Percentiles rank a stretch among this genome's conserved stretches.
These are phyloP conservation scores for Temnothorax rugatulus DNA, from an alignment of 2,888 invertebrate genomes.

Conservation along the genomic window DNA sequence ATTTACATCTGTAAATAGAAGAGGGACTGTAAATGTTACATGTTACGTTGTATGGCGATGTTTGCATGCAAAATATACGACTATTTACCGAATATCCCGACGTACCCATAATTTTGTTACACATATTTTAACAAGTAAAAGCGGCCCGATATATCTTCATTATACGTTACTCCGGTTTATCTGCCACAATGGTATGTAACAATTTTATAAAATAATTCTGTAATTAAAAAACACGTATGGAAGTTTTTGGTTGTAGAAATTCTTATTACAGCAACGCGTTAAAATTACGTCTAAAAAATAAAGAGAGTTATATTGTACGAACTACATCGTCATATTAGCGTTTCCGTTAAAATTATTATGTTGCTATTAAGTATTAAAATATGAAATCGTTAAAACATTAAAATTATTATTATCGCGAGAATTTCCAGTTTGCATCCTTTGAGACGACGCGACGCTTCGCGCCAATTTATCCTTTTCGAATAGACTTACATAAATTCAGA, in stretches of 20 bases:
- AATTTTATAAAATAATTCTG: constrained; percentile 11
- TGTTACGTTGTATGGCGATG: constrained; percentile 21
- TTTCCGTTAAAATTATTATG: neutral
- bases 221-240: neutral
- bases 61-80: constrained; percentile 51
- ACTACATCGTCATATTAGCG: neutral
- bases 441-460: neutral
- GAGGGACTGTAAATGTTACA: constrained; percentile 46
- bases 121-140: constrained; percentile 48
- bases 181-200: constrained; percentile 8
- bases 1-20: constrained; percentile 52
- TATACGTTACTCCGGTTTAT: constrained; percentile 18
- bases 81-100: constrained; percentile 50
- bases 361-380: neutral
- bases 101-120: constrained; percentile 52
- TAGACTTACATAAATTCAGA: neutral
- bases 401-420: neutral
- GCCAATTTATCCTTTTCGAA: neutral
- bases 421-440: neutral
- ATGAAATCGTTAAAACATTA: neutral
- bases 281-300: constrained; percentile 14
- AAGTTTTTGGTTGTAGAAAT: neutral
- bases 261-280: constrained; percentile 25
- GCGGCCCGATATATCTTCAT: constrained; percentile 42
- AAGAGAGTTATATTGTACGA: neutral